phyloP scores from a whole-genome alignment of 2,113 vertebrate genomes.

The Struthio camelus region DNA sequence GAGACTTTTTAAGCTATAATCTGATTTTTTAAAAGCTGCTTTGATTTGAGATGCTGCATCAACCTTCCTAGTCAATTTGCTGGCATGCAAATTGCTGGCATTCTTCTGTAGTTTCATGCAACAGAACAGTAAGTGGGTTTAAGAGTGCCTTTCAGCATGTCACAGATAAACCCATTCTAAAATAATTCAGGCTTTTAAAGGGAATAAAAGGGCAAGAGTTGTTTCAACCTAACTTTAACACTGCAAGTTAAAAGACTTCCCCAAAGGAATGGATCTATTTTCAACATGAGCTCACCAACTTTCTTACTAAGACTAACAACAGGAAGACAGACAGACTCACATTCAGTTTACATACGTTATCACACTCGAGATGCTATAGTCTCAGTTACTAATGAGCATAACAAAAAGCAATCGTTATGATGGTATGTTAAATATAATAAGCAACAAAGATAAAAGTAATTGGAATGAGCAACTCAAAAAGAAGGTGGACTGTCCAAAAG shows the following conservation, averaged over 20 bases:
- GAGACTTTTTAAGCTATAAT: neutral
- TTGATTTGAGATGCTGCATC: neutral
- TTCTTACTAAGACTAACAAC: neutral
- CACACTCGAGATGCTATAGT: too few species aligned
- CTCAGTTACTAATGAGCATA: neutral
- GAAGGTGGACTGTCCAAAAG: neutral
- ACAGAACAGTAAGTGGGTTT: rapidly evolving
- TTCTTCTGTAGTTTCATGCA: neutral
- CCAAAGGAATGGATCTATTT: neutral
- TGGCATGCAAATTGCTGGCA: neutral
- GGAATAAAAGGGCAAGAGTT: neutral
- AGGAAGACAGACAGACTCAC: neutral
- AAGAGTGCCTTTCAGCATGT: neutral
- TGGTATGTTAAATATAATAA: neutral
- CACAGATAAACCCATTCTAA: rapidly evolving
- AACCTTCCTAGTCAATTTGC: neutral
- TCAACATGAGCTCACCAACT: neutral
- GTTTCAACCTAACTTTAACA: neutral
- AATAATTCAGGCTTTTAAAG: neutral
- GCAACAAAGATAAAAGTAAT: neutral
- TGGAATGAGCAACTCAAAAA: neutral
- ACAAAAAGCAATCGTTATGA: too few species aligned
- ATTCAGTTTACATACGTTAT: neutral
- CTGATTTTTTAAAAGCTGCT: slow-evolving; percentile 14
- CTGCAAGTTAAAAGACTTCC: neutral